phyloP scores from a whole-genome alignment of 2,113 vertebrate genomes.

The Xenopus tropicalis region UCB_Xtro_10.0 CM004449.2:82396001-82396500 shows the following conservation, averaged over 20 bases:
- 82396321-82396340: background rate
- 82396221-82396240: conserved; percentile 38
- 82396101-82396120: conserved; percentile 4
- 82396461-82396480: too few relatives aligned
- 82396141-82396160: conserved; percentile 38
- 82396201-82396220: conserved; percentile 25
- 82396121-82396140: conserved; percentile 31
- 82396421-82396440: too few relatives aligned
- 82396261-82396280: background rate
- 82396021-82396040: background rate
- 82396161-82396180: conserved; percentile 41
- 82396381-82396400: background rate
- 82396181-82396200: conserved; percentile 30
- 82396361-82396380: background rate
- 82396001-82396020: background rate
- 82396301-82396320: background rate
- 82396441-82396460: too few relatives aligned
- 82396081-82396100: background rate
- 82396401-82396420: too few relatives aligned
- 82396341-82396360: background rate
- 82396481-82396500: too few relatives aligned
- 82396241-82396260: conserved; percentile 35
- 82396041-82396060: background rate
- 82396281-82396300: background rate
- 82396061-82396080: background rate